phyloP scores from a whole-genome alignment of 2,113 vertebrate species.

The Pseudonaja textilis region DNA sequence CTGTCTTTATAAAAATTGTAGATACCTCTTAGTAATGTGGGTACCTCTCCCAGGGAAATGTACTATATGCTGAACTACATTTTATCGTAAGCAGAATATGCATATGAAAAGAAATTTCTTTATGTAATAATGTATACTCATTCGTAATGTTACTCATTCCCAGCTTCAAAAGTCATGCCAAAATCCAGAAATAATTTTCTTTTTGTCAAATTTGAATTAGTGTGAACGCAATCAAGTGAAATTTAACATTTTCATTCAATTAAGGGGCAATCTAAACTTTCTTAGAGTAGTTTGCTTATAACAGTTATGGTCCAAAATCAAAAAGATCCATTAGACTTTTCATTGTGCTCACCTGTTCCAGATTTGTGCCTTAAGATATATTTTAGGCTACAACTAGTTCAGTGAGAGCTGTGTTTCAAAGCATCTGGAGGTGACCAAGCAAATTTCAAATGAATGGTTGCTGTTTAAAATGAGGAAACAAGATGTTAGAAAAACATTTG shows the following conservation, averaged over 20 bases:
- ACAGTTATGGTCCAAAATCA: not conserved
- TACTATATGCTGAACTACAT: not conserved
- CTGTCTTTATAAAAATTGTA: not conserved
- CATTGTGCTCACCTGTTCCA: not conserved
- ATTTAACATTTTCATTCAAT: not conserved
- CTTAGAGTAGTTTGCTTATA: not conserved
- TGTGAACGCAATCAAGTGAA: not conserved
- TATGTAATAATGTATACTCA: not conserved
- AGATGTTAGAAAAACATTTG: not conserved
- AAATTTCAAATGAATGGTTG: not conserved
- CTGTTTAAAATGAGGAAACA: not conserved
- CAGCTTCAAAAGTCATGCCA: not conserved
- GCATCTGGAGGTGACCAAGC: not conserved
- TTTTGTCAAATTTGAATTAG: not conserved
- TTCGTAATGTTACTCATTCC: not conserved
- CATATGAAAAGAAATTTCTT: not conserved
- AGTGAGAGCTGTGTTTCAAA: not conserved
- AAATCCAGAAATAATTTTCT: not conserved
- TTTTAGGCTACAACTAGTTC: not conserved
- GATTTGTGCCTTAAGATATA: not conserved
- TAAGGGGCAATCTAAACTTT: not conserved
- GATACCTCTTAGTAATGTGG: not conserved
- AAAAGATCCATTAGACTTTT: not conserved
- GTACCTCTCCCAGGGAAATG: not conserved
- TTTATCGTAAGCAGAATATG: not conserved